Evolutionary conservation across 2,888 invertebrate genomes (phyloP).

Genomic region (Hipparchia semele): DNA sequence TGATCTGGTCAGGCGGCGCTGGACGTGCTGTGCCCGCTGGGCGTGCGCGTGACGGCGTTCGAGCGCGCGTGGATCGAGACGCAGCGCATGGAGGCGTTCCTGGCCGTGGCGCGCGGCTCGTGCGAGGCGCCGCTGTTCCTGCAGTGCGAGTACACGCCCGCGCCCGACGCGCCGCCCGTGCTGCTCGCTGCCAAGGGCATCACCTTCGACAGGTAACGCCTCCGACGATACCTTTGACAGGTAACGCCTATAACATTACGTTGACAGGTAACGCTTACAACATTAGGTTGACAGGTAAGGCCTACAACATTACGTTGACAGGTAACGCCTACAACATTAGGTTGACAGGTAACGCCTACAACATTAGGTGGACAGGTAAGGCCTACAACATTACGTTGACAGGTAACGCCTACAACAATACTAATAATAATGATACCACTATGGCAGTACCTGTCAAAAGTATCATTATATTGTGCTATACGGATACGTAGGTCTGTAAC

Average conservation of each 20-base stretch:
- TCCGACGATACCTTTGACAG: slow-evolving; percentile 86
- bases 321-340: slow-evolving; percentile 47
- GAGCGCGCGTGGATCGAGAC: slow-evolving; percentile 86
- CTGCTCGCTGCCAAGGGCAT: slow-evolving; percentile 87
- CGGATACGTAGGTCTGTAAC: too few relatives aligned
- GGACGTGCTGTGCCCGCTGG: slow-evolving; percentile 84
- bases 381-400: too few relatives aligned
- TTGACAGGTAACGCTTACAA: slow-evolving; percentile 68
- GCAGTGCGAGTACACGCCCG: slow-evolving; percentile 84
- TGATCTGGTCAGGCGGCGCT: slow-evolving; percentile 68
- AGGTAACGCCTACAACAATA: slow-evolving; percentile 78
- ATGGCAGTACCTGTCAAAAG: too few relatives aligned
- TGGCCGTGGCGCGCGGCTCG: slow-evolving; percentile 87
- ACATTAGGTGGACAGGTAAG: slow-evolving; percentile 85
- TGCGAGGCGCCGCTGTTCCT: slow-evolving; percentile 86
- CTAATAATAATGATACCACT: too few relatives aligned
- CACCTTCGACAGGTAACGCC: slow-evolving; percentile 82
- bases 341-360: slow-evolving; percentile 73
- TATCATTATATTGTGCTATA: too few relatives aligned
- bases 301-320: slow-evolving; percentile 86
- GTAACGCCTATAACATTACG: slow-evolving; percentile 86
- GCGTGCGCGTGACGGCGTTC: slow-evolving; percentile 75
- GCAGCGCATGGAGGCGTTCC: slow-evolving; percentile 85
- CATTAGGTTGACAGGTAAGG: slow-evolving; percentile 47
- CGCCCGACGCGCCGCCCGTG: slow-evolving; percentile 77